Conservation (phyloP, 2,797 vertebrate genomes). For the Crenuchus spilurus region DNA sequence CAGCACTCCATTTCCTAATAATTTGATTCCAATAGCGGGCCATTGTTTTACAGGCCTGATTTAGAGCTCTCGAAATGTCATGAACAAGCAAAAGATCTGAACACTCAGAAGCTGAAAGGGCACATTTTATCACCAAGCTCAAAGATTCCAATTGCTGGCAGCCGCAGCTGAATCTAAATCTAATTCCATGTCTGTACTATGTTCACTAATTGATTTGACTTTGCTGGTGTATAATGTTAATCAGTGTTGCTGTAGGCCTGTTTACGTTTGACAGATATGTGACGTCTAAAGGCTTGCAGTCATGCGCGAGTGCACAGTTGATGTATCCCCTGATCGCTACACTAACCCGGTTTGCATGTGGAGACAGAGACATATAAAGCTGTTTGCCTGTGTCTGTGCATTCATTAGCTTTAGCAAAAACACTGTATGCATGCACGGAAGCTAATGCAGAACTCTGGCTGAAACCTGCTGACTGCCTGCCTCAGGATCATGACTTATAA, state of each 20-base stretch:
- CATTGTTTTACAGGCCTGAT: conserved; percentile 1
- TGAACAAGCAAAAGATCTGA: neutral
- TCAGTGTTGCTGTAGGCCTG: conserved; percentile 13
- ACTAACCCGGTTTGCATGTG: conserved; percentile 20
- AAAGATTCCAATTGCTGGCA: neutral
- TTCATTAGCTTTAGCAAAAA: conserved; percentile 43
- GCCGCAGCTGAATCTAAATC: conserved; percentile 22
- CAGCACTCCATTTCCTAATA: neutral
- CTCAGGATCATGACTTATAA: conserved; percentile 54
- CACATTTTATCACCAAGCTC: conserved; percentile 21
- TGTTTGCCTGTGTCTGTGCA: conserved; percentile 44
- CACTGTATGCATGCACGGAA: conserved; percentile 35
- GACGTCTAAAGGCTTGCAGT: conserved; percentile 25
- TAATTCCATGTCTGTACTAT: conserved; percentile 14
- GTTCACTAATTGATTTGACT: conserved; percentile 19
- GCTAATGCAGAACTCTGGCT: conserved; percentile 37
- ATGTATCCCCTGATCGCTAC: conserved; percentile 7
- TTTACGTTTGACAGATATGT: conserved; percentile 24
- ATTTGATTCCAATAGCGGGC: neutral
- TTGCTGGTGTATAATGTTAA: conserved; percentile 29
- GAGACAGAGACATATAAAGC: conserved; percentile 18
- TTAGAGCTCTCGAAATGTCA: conserved; percentile 15
- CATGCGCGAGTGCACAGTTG: conserved; percentile 9
- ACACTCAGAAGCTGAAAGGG: neutral
- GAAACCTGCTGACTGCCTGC: conserved; percentile 56